Evolutionary conservation across 2,888 invertebrate species (phyloP), one percentile per base, ranked within the genome.

Genomic region (Agrochola litura): DNA sequence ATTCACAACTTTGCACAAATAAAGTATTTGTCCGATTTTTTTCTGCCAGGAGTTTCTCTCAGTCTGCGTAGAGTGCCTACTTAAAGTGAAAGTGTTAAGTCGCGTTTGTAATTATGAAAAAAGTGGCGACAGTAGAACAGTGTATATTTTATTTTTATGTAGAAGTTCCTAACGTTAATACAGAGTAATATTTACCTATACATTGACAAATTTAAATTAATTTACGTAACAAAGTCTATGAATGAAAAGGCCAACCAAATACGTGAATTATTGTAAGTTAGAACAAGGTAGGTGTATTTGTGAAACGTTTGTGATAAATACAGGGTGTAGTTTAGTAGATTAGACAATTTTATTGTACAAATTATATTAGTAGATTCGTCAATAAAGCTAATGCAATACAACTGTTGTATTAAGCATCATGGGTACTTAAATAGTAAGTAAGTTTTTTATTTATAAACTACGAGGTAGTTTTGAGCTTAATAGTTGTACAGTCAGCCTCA

Each of bases 291-390:
- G n/a, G 56, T 66, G 37, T 52, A 66, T 73, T 56, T 72, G 54
- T 66, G 49, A 70, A 75, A 73, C 64, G 52, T 79, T 64, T 84
- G 85, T 85, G 85, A 85, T 85, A 85, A 56, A 76, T 83, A 85
- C 85, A 85, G 85, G 86, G 83, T 85, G 83, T 85, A 85, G 56
- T 61, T 76, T 73, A 73, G 2, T 69, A 78, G 61, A 49, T 37
- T 37, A 75, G 52, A 68, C 30, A 73, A 71, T 25, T 78, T 10
- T 73, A 54, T 70, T 73, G 65, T 73, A 58, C 14, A 61, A 56
- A 78, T 54, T 56, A 56, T 58, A 58, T 74, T 22, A 37, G 14
- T 46, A 49, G 22, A 58, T 25, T 46, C 58, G 14, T 22, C 56
- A 49, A 25, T 22, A 65, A 49, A 65, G 49, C 12, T 1, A 65